Evolutionary conservation across 2,888 invertebrate genomes (phyloP), one percentile per base, ranked within the genome.

Genomic region (Cartodere bifasciata): DNA sequence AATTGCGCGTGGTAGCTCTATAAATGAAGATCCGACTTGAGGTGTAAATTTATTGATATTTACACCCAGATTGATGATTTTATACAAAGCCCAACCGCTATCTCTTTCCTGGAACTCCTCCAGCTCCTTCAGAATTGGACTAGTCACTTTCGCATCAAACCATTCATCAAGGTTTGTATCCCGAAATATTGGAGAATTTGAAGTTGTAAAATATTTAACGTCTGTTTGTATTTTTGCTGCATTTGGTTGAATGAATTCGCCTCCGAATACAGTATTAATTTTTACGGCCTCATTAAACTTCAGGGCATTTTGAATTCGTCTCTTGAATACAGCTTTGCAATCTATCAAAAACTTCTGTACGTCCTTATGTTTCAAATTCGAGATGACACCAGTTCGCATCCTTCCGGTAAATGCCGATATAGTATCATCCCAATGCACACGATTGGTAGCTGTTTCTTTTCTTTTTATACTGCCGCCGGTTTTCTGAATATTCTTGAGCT

Each of bases 31-130:
- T 4, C 38, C 43, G 5, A 27, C 11, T 10, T 6, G 38, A 4
- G 44, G 45, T 14, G 36, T 40, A 23, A 37, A 47, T 23, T 44
- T 38, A 30, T 43, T 46, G 3, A 48, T 44, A 23, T 46, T 41
- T 5, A 48, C 13, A 5, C 31, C 39, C 9, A 47, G 12, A 27
- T 41, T 44, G 7, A 37, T 30, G 11, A 47, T 36, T 6, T 26
- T 25, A 9, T 29, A 31, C 13, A 49, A 24, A 2, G n/a, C n/a
- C n/a, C n/a, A n/a, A n/a, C n/a, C n/a, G n/a, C 45, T 10, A 24
- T 42, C 38, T 11, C 39, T 31, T 31, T 45, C 42, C 24, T 49
- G 43, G 26, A 48, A 46, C 24, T 47, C 42, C 26, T 42, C 39
- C 13, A 48, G 31, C 16, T 44, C 31, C 20, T 27, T 38, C 6